Conservation (phyloP, 2,113 vertebrate species). For the Vidua chalybeata region DNA sequence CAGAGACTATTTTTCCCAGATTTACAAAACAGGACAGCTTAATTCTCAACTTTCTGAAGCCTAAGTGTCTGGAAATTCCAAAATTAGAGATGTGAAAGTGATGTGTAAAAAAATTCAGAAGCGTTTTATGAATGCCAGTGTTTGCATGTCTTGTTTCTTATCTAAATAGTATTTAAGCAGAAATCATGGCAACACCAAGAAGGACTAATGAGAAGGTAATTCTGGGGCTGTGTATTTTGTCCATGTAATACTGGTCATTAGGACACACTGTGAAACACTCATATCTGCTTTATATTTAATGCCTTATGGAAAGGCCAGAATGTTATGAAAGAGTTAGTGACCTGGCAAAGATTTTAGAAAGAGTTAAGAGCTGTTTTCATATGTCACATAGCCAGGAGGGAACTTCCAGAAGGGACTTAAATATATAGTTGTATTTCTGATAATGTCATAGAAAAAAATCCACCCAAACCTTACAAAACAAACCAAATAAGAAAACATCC, state of each 20-base stretch:
- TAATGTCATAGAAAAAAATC: neutral
- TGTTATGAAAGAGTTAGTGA: neutral
- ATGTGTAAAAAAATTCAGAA: neutral
- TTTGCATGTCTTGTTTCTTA: neutral
- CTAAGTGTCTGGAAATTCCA: neutral
- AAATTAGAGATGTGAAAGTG: neutral
- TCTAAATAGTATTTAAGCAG: neutral
- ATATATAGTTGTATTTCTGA: neutral
- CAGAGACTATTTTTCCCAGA: neutral
- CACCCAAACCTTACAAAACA: neutral
- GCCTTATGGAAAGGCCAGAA: neutral
- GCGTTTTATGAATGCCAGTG: neutral
- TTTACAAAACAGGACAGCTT: neutral
- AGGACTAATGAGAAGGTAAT: neutral
- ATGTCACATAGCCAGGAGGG: neutral
- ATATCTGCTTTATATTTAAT: neutral
- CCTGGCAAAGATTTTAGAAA: neutral
- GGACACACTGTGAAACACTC: neutral
- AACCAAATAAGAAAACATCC: neutral
- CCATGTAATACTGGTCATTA: neutral
- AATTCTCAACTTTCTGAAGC: neutral
- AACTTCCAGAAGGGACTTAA: neutral
- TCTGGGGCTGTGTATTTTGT: neutral
- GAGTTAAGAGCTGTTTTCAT: neutral
- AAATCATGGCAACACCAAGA: neutral